Conservation (phyloP, 2,113 vertebrate genomes). For the Tringa solitaria region DNA sequence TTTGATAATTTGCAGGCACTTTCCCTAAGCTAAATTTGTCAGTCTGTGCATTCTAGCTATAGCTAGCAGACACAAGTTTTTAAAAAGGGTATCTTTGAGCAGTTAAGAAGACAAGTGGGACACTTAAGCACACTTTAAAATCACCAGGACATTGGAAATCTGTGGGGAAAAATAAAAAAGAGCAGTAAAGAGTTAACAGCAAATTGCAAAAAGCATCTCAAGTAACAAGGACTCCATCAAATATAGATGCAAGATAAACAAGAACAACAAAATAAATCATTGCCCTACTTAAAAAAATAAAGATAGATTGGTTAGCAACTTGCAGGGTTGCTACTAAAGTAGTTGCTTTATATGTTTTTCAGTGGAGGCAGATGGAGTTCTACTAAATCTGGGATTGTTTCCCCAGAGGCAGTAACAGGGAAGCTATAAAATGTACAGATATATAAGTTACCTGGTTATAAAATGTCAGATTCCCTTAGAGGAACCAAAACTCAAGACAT, state of each 20-base stretch:
- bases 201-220: conserved; percentile 45
- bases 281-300: conserved; percentile 43
- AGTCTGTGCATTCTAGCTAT: background rate
- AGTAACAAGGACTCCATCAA: background rate
- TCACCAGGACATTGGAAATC: background rate
- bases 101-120: conserved; percentile 32
- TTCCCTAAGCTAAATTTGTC: background rate
- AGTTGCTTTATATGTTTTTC: conserved; percentile 54
- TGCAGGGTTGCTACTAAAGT: conserved; percentile 23
- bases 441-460: conserved; percentile 6
- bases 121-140: conserved; percentile 22
- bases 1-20: background rate
- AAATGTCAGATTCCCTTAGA: conserved; percentile 19
- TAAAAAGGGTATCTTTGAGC: background rate
- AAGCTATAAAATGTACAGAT: conserved; percentile 2
- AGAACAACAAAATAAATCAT: background rate
- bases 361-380: conserved; percentile 60
- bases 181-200: conserved; percentile 4
- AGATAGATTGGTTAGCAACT: conserved; percentile 13
- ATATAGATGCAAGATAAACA: background rate
- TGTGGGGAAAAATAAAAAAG: conserved; percentile 9
- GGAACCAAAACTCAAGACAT: background rate
- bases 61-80: background rate
- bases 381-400: conserved; percentile 64
- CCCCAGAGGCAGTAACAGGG: background rate